Evolutionary conservation across 2,888 invertebrate genomes (phyloP).

Genomic region (Drosophila mettleri): DNA sequence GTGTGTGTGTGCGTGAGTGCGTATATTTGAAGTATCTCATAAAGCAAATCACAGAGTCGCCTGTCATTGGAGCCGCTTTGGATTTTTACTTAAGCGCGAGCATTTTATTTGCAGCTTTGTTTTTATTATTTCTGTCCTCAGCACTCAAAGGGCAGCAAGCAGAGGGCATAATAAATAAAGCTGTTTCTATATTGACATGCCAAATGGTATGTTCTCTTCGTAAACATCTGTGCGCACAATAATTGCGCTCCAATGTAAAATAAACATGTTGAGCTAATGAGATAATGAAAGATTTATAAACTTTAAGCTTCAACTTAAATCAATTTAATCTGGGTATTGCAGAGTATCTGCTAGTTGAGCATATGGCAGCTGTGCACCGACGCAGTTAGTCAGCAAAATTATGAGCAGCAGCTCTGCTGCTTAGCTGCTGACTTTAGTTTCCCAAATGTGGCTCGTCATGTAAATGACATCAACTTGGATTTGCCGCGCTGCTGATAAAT

Average conservation of each 20-base stretch:
- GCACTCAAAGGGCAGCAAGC: constrained; percentile 7
- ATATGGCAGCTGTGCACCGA: background rate
- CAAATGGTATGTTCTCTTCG: background rate
- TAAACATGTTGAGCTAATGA: background rate
- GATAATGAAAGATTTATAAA: background rate
- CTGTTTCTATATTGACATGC: constrained; percentile 7
- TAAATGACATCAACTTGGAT: constrained; percentile 67
- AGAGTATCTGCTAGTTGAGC: constrained; percentile 14
- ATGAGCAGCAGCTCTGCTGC: constrained; percentile 17
- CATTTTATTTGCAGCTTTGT: constrained; percentile 57
- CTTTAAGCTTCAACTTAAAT: too few species aligned
- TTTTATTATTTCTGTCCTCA: constrained; percentile 43
- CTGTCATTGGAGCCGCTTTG: constrained; percentile 61
- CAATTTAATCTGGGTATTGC: too few species aligned
- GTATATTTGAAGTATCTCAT: constrained; percentile 32
- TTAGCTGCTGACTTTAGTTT: constrained; percentile 37
- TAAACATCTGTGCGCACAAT: background rate
- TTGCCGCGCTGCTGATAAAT: constrained; percentile 31
- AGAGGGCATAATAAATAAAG: constrained; percentile 35
- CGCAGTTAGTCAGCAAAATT: constrained; percentile 65
- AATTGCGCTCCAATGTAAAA: background rate
- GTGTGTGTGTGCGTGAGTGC: background rate
- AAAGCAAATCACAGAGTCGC: constrained; percentile 68
- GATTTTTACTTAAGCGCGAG: constrained; percentile 40
- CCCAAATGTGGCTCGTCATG: constrained; percentile 66